These are phyloP conservation scores for Centroberyx gerrardi DNA, from an alignment of 2,797 vertebrate genomes.

Conservation along the genomic window DNA sequence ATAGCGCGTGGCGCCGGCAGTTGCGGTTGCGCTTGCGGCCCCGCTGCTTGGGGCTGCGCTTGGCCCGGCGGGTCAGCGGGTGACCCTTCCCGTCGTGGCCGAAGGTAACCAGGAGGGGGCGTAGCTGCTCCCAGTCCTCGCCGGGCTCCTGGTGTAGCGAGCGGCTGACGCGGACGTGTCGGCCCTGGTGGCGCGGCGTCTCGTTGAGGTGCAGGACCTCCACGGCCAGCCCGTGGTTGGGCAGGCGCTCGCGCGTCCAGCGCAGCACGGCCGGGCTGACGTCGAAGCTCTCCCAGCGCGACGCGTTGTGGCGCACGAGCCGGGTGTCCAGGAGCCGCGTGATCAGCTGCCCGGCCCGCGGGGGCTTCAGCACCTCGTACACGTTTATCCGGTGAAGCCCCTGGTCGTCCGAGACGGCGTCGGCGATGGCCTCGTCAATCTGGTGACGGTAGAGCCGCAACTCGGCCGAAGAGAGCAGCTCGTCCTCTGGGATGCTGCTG, in stretches of 20 bases:
- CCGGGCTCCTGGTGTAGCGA: conserved; percentile 90
- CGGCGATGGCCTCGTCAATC: conserved; percentile 82
- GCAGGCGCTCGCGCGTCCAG: conserved; percentile 93
- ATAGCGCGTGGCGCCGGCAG: conserved; percentile 96
- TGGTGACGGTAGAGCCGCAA: conserved; percentile 95
- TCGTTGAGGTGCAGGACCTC: conserved; percentile 94
- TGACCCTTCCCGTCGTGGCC: conserved; percentile 97
- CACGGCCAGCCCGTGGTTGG: conserved; percentile 95
- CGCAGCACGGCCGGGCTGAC: conserved; percentile 97
- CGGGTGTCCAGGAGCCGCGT: conserved; percentile 97
- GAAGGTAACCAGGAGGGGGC: conserved; percentile 97
- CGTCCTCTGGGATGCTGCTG: conserved; percentile 96
- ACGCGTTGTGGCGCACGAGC: conserved; percentile 93
- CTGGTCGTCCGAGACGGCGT: conserved; percentile 73
- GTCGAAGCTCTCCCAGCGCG: conserved; percentile 97
- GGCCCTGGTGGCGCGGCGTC: conserved; percentile 88
- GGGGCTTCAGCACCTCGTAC: conserved; percentile 96
- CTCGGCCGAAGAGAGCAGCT: conserved; percentile 96
- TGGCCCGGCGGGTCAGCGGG: conserved; percentile 90
- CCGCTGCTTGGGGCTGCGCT: conserved; percentile 90
- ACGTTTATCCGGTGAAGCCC: conserved; percentile 96
- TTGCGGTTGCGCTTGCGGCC: conserved; percentile 95
- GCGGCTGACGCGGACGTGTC: conserved; percentile 95
- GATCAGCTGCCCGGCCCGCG: conserved; percentile 89
- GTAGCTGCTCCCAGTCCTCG: conserved; percentile 95